A percentile compares a stretch with the other conserved stretches of the same genome.
Conservation (phyloP, 2,888 invertebrate genomes). For the Nymphalis c-album region DNA sequence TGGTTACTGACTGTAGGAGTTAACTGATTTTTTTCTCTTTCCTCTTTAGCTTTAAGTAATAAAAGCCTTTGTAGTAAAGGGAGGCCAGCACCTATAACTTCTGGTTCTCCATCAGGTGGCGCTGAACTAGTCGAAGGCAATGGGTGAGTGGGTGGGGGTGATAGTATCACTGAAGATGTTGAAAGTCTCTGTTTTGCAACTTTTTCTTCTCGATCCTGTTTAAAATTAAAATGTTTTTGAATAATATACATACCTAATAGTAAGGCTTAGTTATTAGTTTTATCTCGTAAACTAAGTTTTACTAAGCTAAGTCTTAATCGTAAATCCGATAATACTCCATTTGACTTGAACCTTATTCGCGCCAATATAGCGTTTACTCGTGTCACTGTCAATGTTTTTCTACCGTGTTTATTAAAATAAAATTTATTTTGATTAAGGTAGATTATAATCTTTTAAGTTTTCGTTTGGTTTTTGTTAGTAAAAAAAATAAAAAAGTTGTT, state of each 20-base stretch:
- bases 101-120: slow-evolving; percentile 78
- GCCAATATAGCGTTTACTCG: slow-evolving; percentile 9
- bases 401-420: slow-evolving; percentile 7
- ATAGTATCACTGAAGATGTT: slow-evolving; percentile 62
- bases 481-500: too few species aligned
- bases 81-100: slow-evolving; percentile 86
- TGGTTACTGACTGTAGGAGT: slow-evolving; percentile 71
- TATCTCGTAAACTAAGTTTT: too few species aligned
- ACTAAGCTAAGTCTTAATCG: slow-evolving; percentile 24
- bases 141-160: slow-evolving; percentile 77
- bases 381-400: slow-evolving; percentile 13
- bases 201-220: slow-evolving; percentile 78
- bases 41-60: slow-evolving; percentile 88
- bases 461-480: too few species aligned
- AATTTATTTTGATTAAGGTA: neutral
- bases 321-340: slow-evolving; percentile 40
- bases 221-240: slow-evolving; percentile 19
- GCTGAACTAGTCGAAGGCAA: slow-evolving; percentile 84
- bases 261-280: neutral
- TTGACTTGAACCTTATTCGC: slow-evolving; percentile 35
- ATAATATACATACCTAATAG: neutral
- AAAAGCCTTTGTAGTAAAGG: slow-evolving; percentile 88
- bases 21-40: slow-evolving; percentile 78
- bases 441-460: neutral
- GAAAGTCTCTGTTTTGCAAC: slow-evolving; percentile 73